Evolutionary conservation across 2,888 invertebrate species (phyloP), one percentile per base, ranked within the genome.

Genomic region (Thera obeliscata): DNA sequence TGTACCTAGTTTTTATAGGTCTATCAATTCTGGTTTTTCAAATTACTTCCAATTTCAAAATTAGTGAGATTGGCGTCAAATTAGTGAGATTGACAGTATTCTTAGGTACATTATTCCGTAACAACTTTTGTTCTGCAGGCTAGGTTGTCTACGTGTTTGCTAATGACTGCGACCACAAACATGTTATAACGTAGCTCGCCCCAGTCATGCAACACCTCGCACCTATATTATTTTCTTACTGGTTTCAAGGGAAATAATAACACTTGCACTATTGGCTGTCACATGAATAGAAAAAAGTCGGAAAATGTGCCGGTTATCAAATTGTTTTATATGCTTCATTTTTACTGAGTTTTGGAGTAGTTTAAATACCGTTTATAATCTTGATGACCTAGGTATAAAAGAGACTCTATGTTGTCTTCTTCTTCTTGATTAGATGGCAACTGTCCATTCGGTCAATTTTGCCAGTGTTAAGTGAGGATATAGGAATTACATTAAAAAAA

Each of bases 181-280:
- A 49, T 54, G 61, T 57, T 58, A 38, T 62, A 58, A 50, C 55
- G 52, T 60, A 63, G 56, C 56, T 41, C 61, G 64, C 52, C 36
- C 49, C 35, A 43, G 68, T 65, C 61, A 69, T 69, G 68, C 68
- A 69, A 69, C 68, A 69, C 68, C 64, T 58, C 43, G 2, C 3
- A 56, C 41, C 12, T 12, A 55, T 61, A 61, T 61, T 61, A 64
- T 50, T 64, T 58, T 55, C 49, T 57, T 41, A 57, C 68, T 56
- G 65, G 68, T 65, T 69, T 36, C n/a, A 46, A 58, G n/a, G 22
- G 55, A 36, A 36, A 49, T 62, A 56, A 61, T 57, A 66, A 56
- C 65, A 56, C 41, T 57, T 38, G 61, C 46, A 41, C 12, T 60
- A 9, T 55, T 56, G 58, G 35, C 41, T 57, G 55, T 58, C 50